phyloP scores from a whole-genome alignment of 2,888 invertebrate genomes.

The Dolomedes plantarius region DNA sequence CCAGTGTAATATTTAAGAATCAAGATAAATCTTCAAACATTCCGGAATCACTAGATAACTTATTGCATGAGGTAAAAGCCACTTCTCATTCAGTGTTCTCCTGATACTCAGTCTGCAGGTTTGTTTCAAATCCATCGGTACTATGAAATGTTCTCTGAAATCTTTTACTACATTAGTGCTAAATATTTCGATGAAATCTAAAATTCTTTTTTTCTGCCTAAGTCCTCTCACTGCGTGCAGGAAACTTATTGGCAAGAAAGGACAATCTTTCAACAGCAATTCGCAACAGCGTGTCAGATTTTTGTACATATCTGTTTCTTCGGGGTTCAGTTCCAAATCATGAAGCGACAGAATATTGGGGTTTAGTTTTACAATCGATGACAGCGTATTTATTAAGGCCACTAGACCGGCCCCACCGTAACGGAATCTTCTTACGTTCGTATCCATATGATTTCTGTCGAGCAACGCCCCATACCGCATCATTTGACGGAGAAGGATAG shows the following conservation, averaged over 20 bases:
- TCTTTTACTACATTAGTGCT: not conserved
- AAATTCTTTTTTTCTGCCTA: not conserved
- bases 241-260: not conserved
- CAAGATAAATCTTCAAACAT: no score
- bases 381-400: not conserved
- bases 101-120: not conserved
- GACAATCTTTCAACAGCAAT: not conserved
- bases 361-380: not conserved
- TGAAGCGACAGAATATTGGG: not conserved
- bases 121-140: not conserved
- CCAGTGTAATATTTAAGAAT: no score
- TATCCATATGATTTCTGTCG: not conserved
- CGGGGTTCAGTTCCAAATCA: no score
- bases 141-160: not conserved
- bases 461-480: not conserved
- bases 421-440: not conserved
- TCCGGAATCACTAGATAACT: not conserved
- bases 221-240: not conserved
- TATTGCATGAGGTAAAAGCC: not conserved
- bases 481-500: not conserved
- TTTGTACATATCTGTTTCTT: not conserved
- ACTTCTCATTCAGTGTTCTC: not conserved
- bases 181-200: not conserved
- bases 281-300: not conserved
- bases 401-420: not conserved